phyloP scores from a whole-genome alignment of 2,797 vertebrate genomes.

The Eidolon dupreanum region DNA sequence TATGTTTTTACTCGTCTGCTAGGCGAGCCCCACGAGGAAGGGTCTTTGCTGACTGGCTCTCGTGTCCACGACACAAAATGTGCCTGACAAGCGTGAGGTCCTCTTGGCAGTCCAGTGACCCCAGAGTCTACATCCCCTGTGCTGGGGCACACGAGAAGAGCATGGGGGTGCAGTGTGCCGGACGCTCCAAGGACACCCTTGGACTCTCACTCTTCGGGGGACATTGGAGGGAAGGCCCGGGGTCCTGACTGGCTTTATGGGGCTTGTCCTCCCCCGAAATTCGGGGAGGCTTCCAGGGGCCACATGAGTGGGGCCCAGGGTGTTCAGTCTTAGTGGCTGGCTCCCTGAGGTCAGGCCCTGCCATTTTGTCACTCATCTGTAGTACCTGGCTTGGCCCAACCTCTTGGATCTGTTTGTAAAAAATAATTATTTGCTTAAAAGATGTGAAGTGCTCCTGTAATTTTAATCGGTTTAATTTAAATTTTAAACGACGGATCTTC shows the following conservation, averaged over 20 bases:
- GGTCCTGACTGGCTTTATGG: not conserved
- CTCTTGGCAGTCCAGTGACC: not conserved
- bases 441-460: constrained; percentile 83
- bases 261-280: not conserved
- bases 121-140: not conserved
- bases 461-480: constrained; percentile 88
- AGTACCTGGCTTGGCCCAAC: constrained; percentile 57
- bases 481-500: constrained; percentile 87
- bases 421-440: constrained; percentile 86
- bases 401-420: constrained; percentile 72
- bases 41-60: not conserved
- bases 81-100: rapidly evolving
- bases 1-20: not conserved
- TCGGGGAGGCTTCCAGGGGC: not conserved
- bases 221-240: not conserved
- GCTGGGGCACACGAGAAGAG: not conserved
- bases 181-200: rapidly evolving
- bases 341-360: not conserved
- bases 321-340: not conserved
- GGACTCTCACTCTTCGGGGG: not conserved
- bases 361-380: not conserved
- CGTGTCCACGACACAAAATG: not conserved
- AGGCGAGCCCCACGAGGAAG: not conserved
- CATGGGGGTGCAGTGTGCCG: too few relatives aligned
- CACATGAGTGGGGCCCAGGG: not conserved